Conservation (phyloP, 2,113 vertebrate species). For the Notarius lentiginosus region DNA sequence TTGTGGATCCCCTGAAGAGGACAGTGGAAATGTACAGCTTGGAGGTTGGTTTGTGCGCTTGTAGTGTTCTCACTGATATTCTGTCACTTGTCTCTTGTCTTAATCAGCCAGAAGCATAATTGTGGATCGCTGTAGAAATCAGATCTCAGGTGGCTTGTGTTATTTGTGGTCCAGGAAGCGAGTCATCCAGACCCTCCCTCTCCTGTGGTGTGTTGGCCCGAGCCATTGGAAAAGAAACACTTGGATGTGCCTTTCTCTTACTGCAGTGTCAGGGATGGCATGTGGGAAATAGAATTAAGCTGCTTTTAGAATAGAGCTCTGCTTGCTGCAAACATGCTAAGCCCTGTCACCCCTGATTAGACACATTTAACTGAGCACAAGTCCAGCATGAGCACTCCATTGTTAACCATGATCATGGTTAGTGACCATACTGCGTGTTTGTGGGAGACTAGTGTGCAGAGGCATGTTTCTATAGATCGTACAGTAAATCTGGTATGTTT, state of each 20-base stretch:
- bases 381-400: neutral
- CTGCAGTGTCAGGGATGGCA: slow-evolving; percentile 52
- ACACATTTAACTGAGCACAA: slow-evolving; percentile 25
- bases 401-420: slow-evolving; percentile 2
- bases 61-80: neutral
- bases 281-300: slow-evolving; percentile 44
- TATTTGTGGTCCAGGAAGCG: slow-evolving; percentile 71
- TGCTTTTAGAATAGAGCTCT: slow-evolving; percentile 28
- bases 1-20: slow-evolving; percentile 94
- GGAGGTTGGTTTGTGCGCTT: slow-evolving; percentile 80
- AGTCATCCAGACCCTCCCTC: slow-evolving; percentile 52
- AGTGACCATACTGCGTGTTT: neutral
- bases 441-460: neutral
- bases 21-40: slow-evolving; percentile 97
- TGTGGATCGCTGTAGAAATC: slow-evolving; percentile 19
- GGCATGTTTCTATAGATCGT: neutral
- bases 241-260: slow-evolving; percentile 53
- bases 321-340: slow-evolving; percentile 31
- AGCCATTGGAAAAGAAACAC: slow-evolving; percentile 61
- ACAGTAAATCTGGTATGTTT: neutral
- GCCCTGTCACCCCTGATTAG: slow-evolving; percentile 26
- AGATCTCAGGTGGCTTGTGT: slow-evolving; percentile 40
- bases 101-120: slow-evolving; percentile 25
- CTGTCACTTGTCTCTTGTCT: neutral
- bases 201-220: slow-evolving; percentile 66